Base-by-base conservation (phyloP, 2,888 invertebrate species). In the Tenthredo mesomela region DNA sequence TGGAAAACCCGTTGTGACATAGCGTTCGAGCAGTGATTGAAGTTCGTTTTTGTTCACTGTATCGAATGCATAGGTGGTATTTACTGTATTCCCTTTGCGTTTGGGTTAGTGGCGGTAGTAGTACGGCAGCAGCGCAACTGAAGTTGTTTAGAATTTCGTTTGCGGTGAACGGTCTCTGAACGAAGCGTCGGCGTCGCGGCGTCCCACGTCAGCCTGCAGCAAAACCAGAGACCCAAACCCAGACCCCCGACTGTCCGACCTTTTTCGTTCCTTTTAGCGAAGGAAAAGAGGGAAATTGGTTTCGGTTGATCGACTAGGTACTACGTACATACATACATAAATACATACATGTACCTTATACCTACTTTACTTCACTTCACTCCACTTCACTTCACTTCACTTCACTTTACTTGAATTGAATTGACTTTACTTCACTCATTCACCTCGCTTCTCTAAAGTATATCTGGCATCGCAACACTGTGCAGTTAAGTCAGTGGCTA, bases 241-340 rank as follows among this genome's bases (percentile, higher is more conserved):
- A n/a, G 70, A n/a, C 6, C 37, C 70, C 12, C 71, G 43, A 43
- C 40, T 25, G 9, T 5, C 80, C 33, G 21, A 80, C 80, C 80
- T 61, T 80, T 54, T 61, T 80, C 80, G 21, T 37, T 80, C 61
- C 61, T 61, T 80, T 80, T 80, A 80, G 58, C 18, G n/a, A 9
- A 54, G 80, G 80, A 80, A 80, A 80, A 61, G 82, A 67, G 82
- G 82, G 70, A 82, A 82, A 82, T 82, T 82, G 82, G 82, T 82
- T 82, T 82, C 82, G 82, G 67, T 82, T 82, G 82, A 82, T 82
- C 82, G 82, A 82, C 70, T 65, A 43, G 29, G 33, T 33, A 67
- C 67, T 15, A 67, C 67, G 15, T 33, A 67, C 67, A 25, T 25
- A 12, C 61, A 25, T 61, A 61, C 61, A 43, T 43, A 75, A 21